These are phyloP conservation scores for Equus przewalskii DNA, from an alignment of 2,113 vertebrate genomes.

Conservation along the genomic window DNA sequence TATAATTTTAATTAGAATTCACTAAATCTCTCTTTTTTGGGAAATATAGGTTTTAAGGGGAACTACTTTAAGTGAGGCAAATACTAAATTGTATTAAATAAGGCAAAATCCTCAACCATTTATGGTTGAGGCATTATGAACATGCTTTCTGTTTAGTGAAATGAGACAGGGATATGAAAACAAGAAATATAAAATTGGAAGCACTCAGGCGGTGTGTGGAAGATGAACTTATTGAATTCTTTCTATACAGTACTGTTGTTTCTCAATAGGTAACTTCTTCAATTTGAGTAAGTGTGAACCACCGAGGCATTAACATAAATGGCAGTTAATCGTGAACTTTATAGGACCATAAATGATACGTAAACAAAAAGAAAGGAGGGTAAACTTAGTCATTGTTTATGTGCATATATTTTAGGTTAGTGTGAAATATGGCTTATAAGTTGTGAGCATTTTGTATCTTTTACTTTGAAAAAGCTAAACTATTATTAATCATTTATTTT, in stretches of 20 bases:
- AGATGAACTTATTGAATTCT: not conserved
- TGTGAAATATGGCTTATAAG: not conserved
- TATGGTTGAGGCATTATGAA: not conserved
- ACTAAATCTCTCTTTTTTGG: not conserved
- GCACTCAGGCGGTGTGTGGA: not conserved
- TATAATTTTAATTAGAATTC: not conserved
- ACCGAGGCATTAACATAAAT: not conserved
- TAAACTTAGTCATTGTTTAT: conserved; percentile 23
- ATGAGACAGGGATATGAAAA: not conserved
- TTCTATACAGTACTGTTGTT: not conserved
- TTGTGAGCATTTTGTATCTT: not conserved
- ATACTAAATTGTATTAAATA: not conserved
- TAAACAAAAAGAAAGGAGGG: not conserved
- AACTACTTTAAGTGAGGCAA: not conserved
- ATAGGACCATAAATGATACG: not conserved
- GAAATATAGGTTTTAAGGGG: not conserved
- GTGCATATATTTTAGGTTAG: not conserved
- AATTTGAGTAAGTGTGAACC: not conserved
- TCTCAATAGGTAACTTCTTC: not conserved
- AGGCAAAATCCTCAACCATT: not conserved
- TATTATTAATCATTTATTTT: not conserved
- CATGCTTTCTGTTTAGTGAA: not conserved
- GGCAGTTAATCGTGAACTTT: not conserved
- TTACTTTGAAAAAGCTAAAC: not conserved
- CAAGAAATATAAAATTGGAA: not conserved